Base-by-base conservation (phyloP, 1,140 invertebrate species). In the Eumeta japonica region DNA sequence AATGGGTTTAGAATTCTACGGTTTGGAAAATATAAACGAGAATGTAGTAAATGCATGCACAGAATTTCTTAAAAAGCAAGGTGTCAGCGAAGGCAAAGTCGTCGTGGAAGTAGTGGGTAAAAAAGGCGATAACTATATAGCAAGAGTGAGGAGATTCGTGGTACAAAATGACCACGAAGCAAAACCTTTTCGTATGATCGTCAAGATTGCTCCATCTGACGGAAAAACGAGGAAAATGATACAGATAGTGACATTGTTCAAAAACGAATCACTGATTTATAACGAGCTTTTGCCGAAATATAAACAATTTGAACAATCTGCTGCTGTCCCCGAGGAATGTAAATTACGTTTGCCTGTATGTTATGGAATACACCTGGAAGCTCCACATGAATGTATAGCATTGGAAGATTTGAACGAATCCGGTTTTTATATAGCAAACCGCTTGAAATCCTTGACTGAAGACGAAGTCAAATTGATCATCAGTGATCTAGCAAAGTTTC, bases 51-150 rank as follows among this genome's bases (percentile, higher is more conserved):
- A n/a, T n/a, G n/a, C n/a, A n/a, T n/a, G n/a, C n/a, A n/a, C n/a
- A n/a, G n/a, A n/a, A n/a, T n/a, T n/a, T n/a, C n/a, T n/a, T n/a
- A n/a, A n/a, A n/a, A n/a, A n/a, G n/a, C n/a, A n/a, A n/a, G n/a
- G n/a, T n/a, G n/a, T n/a, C n/a, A n/a, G n/a, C n/a, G n/a, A n/a
- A n/a, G n/a, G n/a, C n/a, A n/a, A n/a, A n/a, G n/a, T n/a, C n/a
- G n/a, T n/a, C n/a, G n/a, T n/a, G n/a, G 20, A 24, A n/a, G 20
- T n/a, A 24, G 20, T 24, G 5, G 20, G 20, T n/a, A 24, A 24
- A n/a, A 24, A 24, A n/a, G 20, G 20, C 20, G 20, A 24, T n/a
- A 24, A 24, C n/a, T 24, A 24, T n/a, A n/a, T 24, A 24, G 20
- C 20, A 7, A 24, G n/a, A 7, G 20, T 24, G 20, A 24, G n/a